Base-by-base conservation (phyloP, 2,888 invertebrate genomes). In the Dorcus hopei region DNA sequence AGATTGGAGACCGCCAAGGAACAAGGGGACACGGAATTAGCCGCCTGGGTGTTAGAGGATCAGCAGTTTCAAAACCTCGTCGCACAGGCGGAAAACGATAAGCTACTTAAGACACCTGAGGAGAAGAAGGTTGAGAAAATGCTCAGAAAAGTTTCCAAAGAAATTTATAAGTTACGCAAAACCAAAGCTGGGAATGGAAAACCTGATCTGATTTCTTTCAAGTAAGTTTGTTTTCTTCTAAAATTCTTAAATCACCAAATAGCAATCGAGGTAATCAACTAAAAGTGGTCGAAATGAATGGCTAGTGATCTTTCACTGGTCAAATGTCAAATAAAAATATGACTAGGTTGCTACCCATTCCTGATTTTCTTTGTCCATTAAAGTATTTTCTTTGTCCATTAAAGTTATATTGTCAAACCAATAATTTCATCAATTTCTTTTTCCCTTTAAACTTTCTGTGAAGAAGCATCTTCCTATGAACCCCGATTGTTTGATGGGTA, bases 181-280 rank as follows among this genome's bases (percentile, higher is more conserved):
- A 92, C 91, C 51, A 87, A 92, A 73, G 90, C 91, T 67, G 92
- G 93, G 49, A 90, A 91, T 70, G 89, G 93, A 63, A 91, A 93
- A 74, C 95, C 95, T 0, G 95, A 96, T 79, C 83, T 94, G 65
- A 90, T 94, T 70, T 93, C 95, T 49, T 96, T 95, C 81, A 93
- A 92, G 95, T 95, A 76, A 86, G 89, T 45, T 16, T 49, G 2
- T 33, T 33, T 33, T 33, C 6, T 42, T 42, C 16, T 42, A 6
- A 42, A 8, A 7, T 5, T 19, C 26, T 48, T 23, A 7, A 2
- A 41, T 16, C 23, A 49, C 23, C 49, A 48, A 6, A 4, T 2
- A 26, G 26, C 26, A 26, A 26, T 26, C 5, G 26, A 26, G 26
- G 4, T 26, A 4, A 4, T 4, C 5, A 26, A 3, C 26, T 5